phyloP scores from a whole-genome alignment of 2,113 vertebrate species.

The Antennarius striatus region DNA sequence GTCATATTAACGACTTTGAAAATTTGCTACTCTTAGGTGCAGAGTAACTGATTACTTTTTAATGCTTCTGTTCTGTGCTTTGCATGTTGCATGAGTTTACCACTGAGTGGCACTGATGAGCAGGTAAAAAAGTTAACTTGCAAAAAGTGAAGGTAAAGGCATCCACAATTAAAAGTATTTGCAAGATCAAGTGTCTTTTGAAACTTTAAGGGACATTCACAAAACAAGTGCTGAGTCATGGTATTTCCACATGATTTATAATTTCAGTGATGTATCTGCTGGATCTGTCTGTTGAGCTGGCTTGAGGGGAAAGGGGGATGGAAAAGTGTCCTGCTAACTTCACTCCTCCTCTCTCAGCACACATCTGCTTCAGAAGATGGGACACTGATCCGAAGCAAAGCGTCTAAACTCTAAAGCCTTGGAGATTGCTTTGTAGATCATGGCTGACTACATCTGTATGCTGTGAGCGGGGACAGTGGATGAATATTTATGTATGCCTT shows the following conservation, averaged over 20 bases:
- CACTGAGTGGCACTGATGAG: conserved; percentile 64
- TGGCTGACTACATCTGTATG: conserved; percentile 29
- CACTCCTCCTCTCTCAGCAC: conserved; percentile 61
- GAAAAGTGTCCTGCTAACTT: conserved; percentile 41
- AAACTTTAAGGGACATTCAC: background rate
- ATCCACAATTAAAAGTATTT: background rate
- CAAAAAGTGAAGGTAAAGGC: conserved; percentile 5
- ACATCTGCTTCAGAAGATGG: conserved; percentile 67
- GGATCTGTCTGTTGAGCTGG: conserved; percentile 9
- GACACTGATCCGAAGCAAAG: conserved; percentile 55
- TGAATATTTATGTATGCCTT: conserved; percentile 22
- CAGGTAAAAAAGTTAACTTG: conserved; percentile 21
- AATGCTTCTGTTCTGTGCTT: background rate
- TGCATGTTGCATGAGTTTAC: conserved; percentile 38
- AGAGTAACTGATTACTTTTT: too few relatives aligned
- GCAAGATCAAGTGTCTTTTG: background rate
- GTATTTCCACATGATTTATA: conserved; percentile 1
- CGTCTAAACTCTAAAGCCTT: conserved; percentile 33
- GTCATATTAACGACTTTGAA: too few relatives aligned
- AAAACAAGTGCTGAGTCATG: too few relatives aligned
- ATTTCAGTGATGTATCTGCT: conserved; percentile 9
- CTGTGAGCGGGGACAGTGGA: conserved; percentile 29
- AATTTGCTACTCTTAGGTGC: too few relatives aligned
- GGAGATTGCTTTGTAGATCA: conserved; percentile 40
- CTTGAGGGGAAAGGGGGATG: conserved; percentile 37